These are phyloP conservation scores for Dendrocincla fuliginosa DNA, from an alignment of 2,797 vertebrate species.

Conservation along the genomic window DNA sequence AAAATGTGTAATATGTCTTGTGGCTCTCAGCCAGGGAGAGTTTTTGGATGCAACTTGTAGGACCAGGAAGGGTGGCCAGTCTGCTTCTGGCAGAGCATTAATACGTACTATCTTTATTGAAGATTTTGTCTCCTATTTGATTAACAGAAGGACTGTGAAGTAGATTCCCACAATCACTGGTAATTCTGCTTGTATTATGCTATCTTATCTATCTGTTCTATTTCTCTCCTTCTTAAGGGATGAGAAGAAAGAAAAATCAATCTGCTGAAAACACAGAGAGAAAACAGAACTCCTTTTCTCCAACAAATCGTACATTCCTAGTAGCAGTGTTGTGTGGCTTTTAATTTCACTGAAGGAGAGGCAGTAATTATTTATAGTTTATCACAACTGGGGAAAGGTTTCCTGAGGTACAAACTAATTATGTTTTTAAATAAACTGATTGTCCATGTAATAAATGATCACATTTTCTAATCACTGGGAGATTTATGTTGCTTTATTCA, in stretches of 20 bases:
- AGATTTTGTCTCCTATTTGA: background rate
- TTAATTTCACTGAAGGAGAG: conserved; percentile 64
- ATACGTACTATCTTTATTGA: background rate
- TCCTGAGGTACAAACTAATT: conserved; percentile 68
- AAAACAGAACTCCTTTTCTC: conserved; percentile 10
- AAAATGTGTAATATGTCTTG: background rate
- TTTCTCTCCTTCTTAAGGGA: background rate
- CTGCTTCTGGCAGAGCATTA: background rate
- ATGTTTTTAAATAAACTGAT: conserved; percentile 69
- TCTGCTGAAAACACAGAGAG: background rate
- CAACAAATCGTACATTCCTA: conserved; percentile 32
- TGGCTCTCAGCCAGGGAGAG: background rate
- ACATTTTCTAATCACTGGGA: conserved; percentile 58
- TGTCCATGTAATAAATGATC: conserved; percentile 69
- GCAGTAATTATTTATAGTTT: conserved; percentile 69
- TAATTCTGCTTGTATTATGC: background rate
- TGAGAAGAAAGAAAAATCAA: background rate
- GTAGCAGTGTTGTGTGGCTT: conserved; percentile 42
- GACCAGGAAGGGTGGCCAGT: background rate
- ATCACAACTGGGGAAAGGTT: conserved; percentile 63
- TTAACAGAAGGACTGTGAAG: background rate
- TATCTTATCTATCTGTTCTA: background rate
- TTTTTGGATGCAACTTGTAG: background rate
- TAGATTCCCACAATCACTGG: background rate
- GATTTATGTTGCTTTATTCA: conserved; percentile 64